Percentiles rank a stretch among this genome's conserved stretches.
These are phyloP conservation scores for Scaptomyza cyrtandrae DNA, from an alignment of 2,888 invertebrate genomes.

Conservation along the genomic window DNA sequence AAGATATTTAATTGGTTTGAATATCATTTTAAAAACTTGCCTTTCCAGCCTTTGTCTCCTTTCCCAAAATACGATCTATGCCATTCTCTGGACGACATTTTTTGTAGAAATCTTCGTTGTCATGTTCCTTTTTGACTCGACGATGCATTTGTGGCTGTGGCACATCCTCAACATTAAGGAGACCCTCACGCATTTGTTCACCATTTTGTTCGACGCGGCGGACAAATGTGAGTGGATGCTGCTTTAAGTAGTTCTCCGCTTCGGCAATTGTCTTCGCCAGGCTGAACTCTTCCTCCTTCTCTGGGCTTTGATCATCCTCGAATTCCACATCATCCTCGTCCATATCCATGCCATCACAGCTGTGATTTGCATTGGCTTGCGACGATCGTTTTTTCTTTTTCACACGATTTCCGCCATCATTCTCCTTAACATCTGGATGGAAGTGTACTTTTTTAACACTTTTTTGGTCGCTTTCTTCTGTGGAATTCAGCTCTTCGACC, in stretches of 20 bases:
- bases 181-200: constrained; percentile 54
- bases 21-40: constrained; percentile 32
- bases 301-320: constrained; percentile 24
- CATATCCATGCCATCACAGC: constrained; percentile 68
- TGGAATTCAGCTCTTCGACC: constrained; percentile 35
- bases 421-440: constrained; percentile 77
- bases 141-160: constrained; percentile 34
- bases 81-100: constrained; percentile 78
- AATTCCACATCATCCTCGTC: constrained; percentile 40
- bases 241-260: constrained; percentile 75
- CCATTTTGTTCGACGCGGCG: constrained; percentile 65
- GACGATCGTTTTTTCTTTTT: constrained; percentile 63
- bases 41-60: constrained; percentile 77
- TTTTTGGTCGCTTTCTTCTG: constrained; percentile 60
- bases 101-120: constrained; percentile 68
- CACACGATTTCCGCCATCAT: constrained; percentile 75
- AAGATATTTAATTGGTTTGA: background rate
- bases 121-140: constrained; percentile 7
- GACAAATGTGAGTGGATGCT: constrained; percentile 78
- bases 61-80: constrained; percentile 76
- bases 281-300: constrained; percentile 73
- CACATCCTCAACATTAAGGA: constrained; percentile 62
- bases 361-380: constrained; percentile 21
- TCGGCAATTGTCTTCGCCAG: constrained; percentile 74
- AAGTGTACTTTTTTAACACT: constrained; percentile 74